phyloP scores from a whole-genome alignment of 2,888 invertebrate species.

The Drosophila fungiperda region DNA sequence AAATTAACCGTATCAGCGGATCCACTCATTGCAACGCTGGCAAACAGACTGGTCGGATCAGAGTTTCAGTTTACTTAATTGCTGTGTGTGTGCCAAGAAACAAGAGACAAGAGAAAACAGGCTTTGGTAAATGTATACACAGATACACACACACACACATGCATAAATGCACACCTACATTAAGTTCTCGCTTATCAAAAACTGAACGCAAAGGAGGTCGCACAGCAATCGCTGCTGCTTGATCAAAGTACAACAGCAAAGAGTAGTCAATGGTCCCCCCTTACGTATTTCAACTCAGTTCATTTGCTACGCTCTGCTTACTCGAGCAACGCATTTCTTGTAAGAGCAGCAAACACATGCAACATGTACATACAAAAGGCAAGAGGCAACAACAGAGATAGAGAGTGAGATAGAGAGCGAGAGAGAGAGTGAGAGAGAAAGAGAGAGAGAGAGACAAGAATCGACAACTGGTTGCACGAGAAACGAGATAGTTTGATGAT shows the following conservation, averaged over 20 bases:
- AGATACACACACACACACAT: neutral
- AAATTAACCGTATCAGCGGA: conserved; percentile 31
- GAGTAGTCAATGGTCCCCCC: neutral
- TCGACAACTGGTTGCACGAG: neutral
- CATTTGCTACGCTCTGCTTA: neutral
- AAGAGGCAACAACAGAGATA: neutral
- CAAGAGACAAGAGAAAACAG: conserved; percentile 20
- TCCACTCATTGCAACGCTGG: conserved; percentile 46
- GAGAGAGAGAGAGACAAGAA: neutral
- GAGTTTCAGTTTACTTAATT: conserved; percentile 19
- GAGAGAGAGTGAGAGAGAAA: neutral
- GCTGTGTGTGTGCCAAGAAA: neutral
- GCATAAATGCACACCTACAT: no score
- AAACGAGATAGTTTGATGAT: neutral
- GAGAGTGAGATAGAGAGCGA: neutral
- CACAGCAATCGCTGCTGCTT: conserved; percentile 24
- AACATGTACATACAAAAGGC: neutral
- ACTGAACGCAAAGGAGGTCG: conserved; percentile 39
- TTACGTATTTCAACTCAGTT: neutral
- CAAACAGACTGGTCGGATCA: conserved; percentile 26
- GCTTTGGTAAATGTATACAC: conserved; percentile 23
- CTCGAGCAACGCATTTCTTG: neutral
- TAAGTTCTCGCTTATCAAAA: conserved; percentile 37
- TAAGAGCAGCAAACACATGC: neutral
- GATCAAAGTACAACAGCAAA: conserved; percentile 45